Evolutionary conservation across 2,797 vertebrate species (phyloP).

Genomic region (Tragopan temminckii): DNA sequence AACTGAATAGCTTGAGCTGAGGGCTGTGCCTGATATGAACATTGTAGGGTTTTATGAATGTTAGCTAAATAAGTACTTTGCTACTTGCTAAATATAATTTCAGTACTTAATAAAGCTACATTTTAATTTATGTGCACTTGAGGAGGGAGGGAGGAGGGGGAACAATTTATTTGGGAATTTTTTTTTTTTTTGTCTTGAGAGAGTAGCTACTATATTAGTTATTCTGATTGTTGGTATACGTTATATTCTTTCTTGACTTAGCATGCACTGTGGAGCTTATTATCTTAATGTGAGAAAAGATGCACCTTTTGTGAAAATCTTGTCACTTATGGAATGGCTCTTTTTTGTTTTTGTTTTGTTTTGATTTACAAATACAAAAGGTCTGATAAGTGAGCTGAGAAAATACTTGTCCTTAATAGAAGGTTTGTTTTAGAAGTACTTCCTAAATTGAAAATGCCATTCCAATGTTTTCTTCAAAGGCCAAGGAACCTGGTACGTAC

Average conservation of each 20-base stretch:
- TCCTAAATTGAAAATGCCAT: not conserved
- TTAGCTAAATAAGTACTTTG: not conserved
- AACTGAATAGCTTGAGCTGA: not conserved
- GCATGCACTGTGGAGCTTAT: not conserved
- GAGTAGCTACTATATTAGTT: not conserved
- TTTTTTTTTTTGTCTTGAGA: not conserved
- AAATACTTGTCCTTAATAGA: not conserved
- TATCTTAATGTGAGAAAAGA: not conserved
- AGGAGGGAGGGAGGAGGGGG: fast-evolving
- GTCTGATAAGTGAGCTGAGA: not conserved
- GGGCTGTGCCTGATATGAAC: not conserved
- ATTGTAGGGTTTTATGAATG: not conserved
- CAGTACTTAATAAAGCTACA: not conserved
- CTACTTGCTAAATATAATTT: not conserved
- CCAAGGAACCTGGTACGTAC: constrained; percentile 91
- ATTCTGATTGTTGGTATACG: not conserved
- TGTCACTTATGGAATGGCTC: not conserved
- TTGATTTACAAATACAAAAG: not conserved
- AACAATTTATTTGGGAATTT: not conserved
- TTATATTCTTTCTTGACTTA: not conserved
- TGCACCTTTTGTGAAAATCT: not conserved
- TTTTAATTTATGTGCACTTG: not conserved
- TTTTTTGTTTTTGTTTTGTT: not conserved
- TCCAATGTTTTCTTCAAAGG: constrained; percentile 79
- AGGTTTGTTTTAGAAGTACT: not conserved